These are phyloP conservation scores for Pseudococcus jackbeardsleyi DNA, from an alignment of 2,888 invertebrate genomes.

Conservation along the genomic window DNA sequence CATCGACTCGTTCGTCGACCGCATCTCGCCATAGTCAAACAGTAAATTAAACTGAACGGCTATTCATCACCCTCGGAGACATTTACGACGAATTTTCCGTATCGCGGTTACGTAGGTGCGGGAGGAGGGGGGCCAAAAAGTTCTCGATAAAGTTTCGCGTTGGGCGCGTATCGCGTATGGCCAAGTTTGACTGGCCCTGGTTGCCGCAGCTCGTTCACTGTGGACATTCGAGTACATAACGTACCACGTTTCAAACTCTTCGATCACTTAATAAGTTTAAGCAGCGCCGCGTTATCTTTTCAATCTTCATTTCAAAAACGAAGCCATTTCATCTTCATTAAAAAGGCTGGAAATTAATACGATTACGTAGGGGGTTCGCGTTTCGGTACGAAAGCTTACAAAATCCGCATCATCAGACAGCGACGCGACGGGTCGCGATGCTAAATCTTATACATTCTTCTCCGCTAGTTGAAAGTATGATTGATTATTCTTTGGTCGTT, in stretches of 20 bases:
- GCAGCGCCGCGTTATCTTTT: slow-evolving; percentile 4
- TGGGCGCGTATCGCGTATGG: background rate
- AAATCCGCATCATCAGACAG: background rate
- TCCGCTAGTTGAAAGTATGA: slow-evolving; percentile 12
- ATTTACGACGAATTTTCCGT: slow-evolving; percentile 26
- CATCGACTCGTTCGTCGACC: background rate
- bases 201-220: background rate
- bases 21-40: slow-evolving; percentile 4
- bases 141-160: background rate
- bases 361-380: background rate
- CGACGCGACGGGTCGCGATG: background rate
- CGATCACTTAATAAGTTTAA: slow-evolving; percentile 31
- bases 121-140: background rate
- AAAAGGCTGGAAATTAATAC: slow-evolving; percentile 10
- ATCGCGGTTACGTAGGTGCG: background rate
- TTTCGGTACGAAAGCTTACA: background rate
- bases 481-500: background rate
- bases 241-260: background rate
- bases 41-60: slow-evolving; percentile 37
- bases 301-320: slow-evolving; percentile 39
- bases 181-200: background rate
- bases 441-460: slow-evolving; percentile 1
- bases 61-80: slow-evolving; percentile 44
- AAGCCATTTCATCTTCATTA: slow-evolving; percentile 36
- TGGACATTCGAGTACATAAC: background rate